These are phyloP conservation scores for Abrostola triplasia DNA, from an alignment of 2,888 invertebrate species.

Conservation along the genomic window DNA sequence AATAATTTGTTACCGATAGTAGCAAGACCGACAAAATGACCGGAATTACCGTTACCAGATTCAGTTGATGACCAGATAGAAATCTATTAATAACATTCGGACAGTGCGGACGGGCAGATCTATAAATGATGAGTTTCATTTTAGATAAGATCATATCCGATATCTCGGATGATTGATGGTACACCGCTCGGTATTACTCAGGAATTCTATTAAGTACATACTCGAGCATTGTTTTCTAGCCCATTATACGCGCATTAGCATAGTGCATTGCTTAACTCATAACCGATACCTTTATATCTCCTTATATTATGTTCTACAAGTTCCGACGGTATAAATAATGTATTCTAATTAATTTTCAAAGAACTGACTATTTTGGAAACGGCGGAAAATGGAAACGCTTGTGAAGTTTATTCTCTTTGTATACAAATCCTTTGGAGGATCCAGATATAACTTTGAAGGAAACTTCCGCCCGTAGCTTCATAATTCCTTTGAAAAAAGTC, in stretches of 20 bases:
- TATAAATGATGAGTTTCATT: constrained; percentile 88
- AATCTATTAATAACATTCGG: constrained; percentile 88
- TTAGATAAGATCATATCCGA: constrained; percentile 86
- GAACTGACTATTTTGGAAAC: constrained; percentile 30
- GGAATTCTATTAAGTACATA: constrained; percentile 83
- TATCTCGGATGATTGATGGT: constrained; percentile 84
- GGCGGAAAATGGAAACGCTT: constrained; percentile 24
- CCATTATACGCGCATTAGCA: constrained; percentile 84
- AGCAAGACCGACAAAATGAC: constrained; percentile 77
- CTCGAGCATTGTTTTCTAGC: constrained; percentile 79
- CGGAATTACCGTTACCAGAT: constrained; percentile 83
- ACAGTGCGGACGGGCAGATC: constrained; percentile 84
- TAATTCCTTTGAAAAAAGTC: constrained; percentile 19
- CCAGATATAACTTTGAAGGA: constrained; percentile 22
- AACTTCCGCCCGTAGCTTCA: constrained; percentile 16
- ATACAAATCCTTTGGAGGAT: constrained; percentile 20
- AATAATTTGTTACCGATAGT: constrained; percentile 85
- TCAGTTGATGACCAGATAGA: constrained; percentile 86
- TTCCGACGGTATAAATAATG: constrained; percentile 37
- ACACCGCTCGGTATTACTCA: constrained; percentile 76
- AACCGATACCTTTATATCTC: constrained; percentile 43
- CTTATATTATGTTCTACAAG: constrained; percentile 29
- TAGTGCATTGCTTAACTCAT: constrained; percentile 66
- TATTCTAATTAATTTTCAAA: constrained; percentile 57
- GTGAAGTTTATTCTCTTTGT: constrained; percentile 36